Evolutionary conservation across 2,888 invertebrate species (phyloP), one percentile per base, ranked within the genome.

Genomic region (Habroteleia sp.): DNA sequence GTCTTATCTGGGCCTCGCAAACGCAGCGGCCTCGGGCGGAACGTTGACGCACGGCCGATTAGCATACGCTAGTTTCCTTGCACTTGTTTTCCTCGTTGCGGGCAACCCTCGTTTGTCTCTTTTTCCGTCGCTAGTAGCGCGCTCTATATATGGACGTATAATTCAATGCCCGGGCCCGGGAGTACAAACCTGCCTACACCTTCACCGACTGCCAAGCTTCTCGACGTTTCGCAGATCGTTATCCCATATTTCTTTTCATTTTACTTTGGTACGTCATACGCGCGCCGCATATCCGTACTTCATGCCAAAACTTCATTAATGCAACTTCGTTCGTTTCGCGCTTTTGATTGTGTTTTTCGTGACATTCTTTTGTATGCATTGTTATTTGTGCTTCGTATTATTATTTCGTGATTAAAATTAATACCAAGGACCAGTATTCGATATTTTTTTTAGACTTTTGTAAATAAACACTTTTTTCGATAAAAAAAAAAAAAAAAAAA

Each of bases 41-140:
- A 60, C 77, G 79, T 78, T 80, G 79, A 79, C 81, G 82, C 79
- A 77, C 73, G 77, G 74, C 79, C 80, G 82, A 81, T 83, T 82
- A 81, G 80, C 82, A 81, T 83, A 83, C 78, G 77, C 80, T 76
- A 79, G 75, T 76, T 75, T 69, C 75, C 77, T 74, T 66, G 78
- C 76, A 77, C 77, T 77, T 79, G 77, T 74, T 58, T 73, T 68
- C 60, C 46, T 48, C 46, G 54, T 62, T 58, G 48, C 44, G 54
- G 62, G 37, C 46, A 62, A 62, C 62, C 60, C 71, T 71, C 71
- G 63, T 72, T 72, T 72, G 63, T 63, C 63, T 62, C 62, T 63
- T 63, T 63, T 72, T 56, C 63, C 56, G 56, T 35, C 35, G 54
- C 48, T 72, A 48, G 33, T 54, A 52, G 62, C 39, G 46, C 46